Conservation (phyloP, 2,113 vertebrate species). For the Falco punctatus region DNA sequence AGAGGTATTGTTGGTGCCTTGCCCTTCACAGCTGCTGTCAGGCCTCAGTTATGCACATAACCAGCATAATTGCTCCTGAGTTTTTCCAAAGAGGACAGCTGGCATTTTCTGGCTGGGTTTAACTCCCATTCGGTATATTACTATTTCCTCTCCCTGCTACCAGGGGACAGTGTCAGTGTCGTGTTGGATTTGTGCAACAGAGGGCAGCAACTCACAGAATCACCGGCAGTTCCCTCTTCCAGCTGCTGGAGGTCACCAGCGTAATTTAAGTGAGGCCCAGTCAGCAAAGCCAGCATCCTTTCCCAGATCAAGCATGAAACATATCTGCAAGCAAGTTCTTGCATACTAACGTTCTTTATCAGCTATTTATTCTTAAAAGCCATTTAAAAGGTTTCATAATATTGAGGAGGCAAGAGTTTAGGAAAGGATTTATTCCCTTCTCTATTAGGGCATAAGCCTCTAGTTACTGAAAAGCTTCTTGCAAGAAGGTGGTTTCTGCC, state of each 20-base stretch:
- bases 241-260: background rate
- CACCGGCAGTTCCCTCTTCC: background rate
- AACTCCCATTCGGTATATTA: background rate
- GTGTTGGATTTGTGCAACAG: constrained; percentile 16
- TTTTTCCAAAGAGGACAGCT: background rate
- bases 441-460: background rate
- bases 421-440: background rate
- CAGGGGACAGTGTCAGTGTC: background rate
- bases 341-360: background rate
- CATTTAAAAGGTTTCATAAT: background rate
- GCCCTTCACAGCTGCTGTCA: background rate
- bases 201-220: constrained; percentile 46
- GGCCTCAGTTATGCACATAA: background rate
- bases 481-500: background rate
- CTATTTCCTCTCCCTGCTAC: background rate
- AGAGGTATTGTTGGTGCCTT: background rate
- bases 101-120: background rate
- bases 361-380: background rate
- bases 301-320: background rate
- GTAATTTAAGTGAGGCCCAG: background rate
- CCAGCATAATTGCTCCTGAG: background rate
- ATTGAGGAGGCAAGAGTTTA: background rate
- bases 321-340: background rate
- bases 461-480: background rate
- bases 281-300: background rate